Evolutionary conservation across 1,140 invertebrate species (phyloP), one percentile per base, ranked within the genome.

Genomic region (Drosophila kanapiae): DNA sequence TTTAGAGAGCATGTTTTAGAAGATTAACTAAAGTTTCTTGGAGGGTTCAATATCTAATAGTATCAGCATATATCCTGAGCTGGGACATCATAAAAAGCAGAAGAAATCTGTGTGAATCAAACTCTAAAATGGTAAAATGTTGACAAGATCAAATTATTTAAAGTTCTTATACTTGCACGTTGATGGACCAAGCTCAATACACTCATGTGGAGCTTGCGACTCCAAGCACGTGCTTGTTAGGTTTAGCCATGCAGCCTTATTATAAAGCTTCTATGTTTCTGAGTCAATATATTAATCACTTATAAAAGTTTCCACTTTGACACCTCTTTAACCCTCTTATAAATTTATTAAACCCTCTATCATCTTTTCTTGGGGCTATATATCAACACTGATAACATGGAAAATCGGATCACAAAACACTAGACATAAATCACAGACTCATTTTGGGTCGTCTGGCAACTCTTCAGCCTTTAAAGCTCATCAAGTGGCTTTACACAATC

Each of bases 401-500:
- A 37, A 7, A 14, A 31, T 14, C 1, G 14, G 37, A 13, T 49
- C 9, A 3, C n/a, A 37, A 14, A 60, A 61, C 18, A 38, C 47
- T 60, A 33, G 40, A 53, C 53, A 42, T 62, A 64, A 64, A 65
- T 53, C 16, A 23, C 10, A 8, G 14, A 37, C 4, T 11, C n/a
- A 38, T 38, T 64, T 67, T 7, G n/a, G 33, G n/a, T 59, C 38
- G 35, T 82, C 79, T 78, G 80, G 79, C 79, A 82, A 82, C 79
- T 23, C 80, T 38, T 57, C 42, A 38, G 37, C 11, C 6, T 23
- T 23, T 35, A 48, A 71, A 48, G 64, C 63, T 71, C 42, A 69
- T 40, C 49, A 16, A 68, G 35, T 47, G 63, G 35, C 64, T 71
- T 38, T 69, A 57, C 29, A 35, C 51, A 68, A 49, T 65, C 16